A percentile compares a stretch with the other conserved stretches of the same genome.
phyloP scores from a whole-genome alignment of 2,888 invertebrate genomes.

The Drosophila flavopinicola region DNA sequence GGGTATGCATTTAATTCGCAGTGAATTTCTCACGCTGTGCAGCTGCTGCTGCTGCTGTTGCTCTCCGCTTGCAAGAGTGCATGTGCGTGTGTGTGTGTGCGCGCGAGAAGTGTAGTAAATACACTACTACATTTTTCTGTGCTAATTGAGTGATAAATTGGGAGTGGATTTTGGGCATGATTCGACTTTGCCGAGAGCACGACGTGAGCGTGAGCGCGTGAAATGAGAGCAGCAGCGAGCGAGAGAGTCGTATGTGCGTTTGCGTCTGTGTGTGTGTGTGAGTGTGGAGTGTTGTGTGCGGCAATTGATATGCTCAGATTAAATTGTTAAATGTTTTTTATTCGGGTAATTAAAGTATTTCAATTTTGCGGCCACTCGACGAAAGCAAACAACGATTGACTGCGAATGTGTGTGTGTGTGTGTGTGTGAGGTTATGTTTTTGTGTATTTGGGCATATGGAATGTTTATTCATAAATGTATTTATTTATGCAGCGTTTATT shows the following conservation, averaged over 20 bases:
- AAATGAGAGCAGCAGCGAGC: slow-evolving; percentile 47
- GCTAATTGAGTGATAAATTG: slow-evolving; percentile 84
- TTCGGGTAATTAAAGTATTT: slow-evolving; percentile 82
- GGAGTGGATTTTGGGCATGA: slow-evolving; percentile 81
- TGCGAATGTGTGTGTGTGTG: slow-evolving; percentile 4
- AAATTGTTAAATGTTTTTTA: slow-evolving; percentile 83
- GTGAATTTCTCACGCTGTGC: slow-evolving; percentile 69
- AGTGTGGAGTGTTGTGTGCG: slow-evolving; percentile 57
- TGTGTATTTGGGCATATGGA: slow-evolving; percentile 30
- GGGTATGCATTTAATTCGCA: slow-evolving; percentile 71
- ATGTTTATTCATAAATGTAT: slow-evolving; percentile 30
- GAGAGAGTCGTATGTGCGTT: slow-evolving; percentile 18
- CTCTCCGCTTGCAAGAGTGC: slow-evolving; percentile 26
- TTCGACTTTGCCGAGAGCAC: slow-evolving; percentile 52
- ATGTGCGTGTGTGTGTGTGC: slow-evolving; percentile 22
- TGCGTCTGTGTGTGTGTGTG: slow-evolving; percentile 28
- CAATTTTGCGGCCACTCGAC: slow-evolving; percentile 71
- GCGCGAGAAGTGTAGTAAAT: slow-evolving; percentile 79
- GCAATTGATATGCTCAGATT: slow-evolving; percentile 82
- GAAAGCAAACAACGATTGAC: slow-evolving; percentile 33
- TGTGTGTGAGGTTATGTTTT: no score
- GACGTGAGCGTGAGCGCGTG: slow-evolving; percentile 67
- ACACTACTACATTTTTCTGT: slow-evolving; percentile 82
- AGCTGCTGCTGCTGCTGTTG: slow-evolving; percentile 59
- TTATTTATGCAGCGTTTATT: slow-evolving; percentile 39